Percentiles rank a stretch among this genome's conserved stretches.
Evolutionary conservation across 1,140 invertebrate genomes (phyloP).

Genomic region (Galendromus occidentalis): DNA sequence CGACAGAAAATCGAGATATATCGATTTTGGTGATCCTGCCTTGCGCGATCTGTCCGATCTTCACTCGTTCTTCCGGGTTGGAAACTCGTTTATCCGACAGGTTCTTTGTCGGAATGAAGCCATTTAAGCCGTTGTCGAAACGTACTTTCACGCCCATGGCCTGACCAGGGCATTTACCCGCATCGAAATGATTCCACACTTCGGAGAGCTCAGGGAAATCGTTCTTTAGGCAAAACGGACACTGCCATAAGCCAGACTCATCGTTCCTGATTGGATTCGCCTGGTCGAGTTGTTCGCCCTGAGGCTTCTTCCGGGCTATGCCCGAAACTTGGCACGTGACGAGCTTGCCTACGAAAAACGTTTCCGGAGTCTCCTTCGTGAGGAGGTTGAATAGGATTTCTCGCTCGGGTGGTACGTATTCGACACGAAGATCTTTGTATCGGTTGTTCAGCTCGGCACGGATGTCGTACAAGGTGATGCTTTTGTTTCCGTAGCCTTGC

Average conservation of each 20-base stretch:
- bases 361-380: constrained; percentile 87
- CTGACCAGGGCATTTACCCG: constrained; percentile 79
- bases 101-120: constrained; percentile 87
- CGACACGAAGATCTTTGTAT: constrained; percentile 75
- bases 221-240: constrained; percentile 87
- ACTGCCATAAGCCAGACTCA: constrained; percentile 84
- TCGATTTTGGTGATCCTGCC: constrained; percentile 89
- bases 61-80: constrained; percentile 76
- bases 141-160: constrained; percentile 71
- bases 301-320: constrained; percentile 57
- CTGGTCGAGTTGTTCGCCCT: constrained; percentile 76
- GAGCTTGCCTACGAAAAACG: constrained; percentile 77
- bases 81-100: constrained; percentile 80
- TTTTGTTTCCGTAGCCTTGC: constrained; percentile 89
- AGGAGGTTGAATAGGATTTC: constrained; percentile 85
- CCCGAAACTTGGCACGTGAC: constrained; percentile 31
- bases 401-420: constrained; percentile 52
- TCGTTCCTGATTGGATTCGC: constrained; percentile 85
- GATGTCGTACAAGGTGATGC: constrained; percentile 92
- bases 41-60: constrained; percentile 63
- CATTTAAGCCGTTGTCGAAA: constrained; percentile 79
- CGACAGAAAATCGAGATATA: constrained; percentile 76
- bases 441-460: constrained; percentile 78
- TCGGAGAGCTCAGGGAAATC: constrained; percentile 86
- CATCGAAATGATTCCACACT: constrained; percentile 96